phyloP scores from a whole-genome alignment of 2,888 invertebrate species.

The Petrolisthes cinctipes region DNA sequence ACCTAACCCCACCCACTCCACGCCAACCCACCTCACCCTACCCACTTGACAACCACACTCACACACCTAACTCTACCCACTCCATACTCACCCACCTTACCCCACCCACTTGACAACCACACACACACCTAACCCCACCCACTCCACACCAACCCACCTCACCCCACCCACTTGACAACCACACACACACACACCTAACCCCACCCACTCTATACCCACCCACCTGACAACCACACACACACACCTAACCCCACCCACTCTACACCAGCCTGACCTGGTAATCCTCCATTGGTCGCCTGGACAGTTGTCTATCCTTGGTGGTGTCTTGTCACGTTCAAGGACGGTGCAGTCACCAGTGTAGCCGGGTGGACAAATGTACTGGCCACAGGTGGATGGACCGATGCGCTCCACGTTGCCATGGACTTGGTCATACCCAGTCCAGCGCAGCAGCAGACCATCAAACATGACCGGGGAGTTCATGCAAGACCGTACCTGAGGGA shows the following conservation, averaged over 20 bases:
- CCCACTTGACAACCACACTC: not conserved
- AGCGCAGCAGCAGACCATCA: constrained; percentile 86
- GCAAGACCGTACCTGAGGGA: constrained; percentile 80
- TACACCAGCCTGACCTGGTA: constrained; percentile 75
- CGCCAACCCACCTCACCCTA: not conserved
- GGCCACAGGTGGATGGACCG: constrained; percentile 92
- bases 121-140: too few relatives aligned
- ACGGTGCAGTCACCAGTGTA: constrained; percentile 91
- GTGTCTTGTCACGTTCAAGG: constrained; percentile 84
- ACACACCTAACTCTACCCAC: not conserved
- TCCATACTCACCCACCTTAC: not conserved
- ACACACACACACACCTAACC: not conserved
- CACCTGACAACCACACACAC: not conserved
- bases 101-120: not conserved
- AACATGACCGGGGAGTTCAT: constrained; percentile 92
- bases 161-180: not conserved
- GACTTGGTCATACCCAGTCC: constrained; percentile 93
- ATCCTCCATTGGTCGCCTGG: constrained; percentile 91
- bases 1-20: not conserved
- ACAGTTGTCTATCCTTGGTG: constrained; percentile 89
- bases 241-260: not conserved
- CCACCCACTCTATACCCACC: not conserved
- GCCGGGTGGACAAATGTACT: constrained; percentile 88
- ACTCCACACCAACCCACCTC: not conserved
- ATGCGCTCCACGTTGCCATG: constrained; percentile 90